Evolutionary conservation across 2,888 invertebrate species (phyloP).

Genomic region (Drosophila phalerata): DNA sequence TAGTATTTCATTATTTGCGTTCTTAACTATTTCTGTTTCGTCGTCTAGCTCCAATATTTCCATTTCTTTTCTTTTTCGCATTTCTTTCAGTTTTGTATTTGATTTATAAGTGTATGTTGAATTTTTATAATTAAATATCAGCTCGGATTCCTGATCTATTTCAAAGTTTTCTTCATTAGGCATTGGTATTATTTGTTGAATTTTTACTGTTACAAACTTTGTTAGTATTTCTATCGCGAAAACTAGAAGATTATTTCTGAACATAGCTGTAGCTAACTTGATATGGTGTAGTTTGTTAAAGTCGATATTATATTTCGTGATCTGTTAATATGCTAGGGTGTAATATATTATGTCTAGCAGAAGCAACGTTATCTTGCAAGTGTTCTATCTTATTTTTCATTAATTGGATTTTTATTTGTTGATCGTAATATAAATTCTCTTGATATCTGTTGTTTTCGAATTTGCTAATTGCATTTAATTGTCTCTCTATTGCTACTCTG

Average conservation of each 20-base stretch:
- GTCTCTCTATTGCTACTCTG: too few relatives aligned
- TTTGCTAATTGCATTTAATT: neutral
- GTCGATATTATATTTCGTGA: neutral
- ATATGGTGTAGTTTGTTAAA: neutral
- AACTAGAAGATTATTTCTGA: neutral
- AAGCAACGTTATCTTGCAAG: neutral
- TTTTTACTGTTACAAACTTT: neutral
- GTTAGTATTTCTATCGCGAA: neutral
- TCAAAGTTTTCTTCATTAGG: neutral
- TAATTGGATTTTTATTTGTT: neutral
- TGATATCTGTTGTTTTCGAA: slow-evolving; percentile 1
- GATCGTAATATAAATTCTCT: neutral
- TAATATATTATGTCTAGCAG: neutral
- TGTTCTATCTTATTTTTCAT: neutral
- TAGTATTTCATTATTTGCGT: neutral
- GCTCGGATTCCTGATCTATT: neutral
- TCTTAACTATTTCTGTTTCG: neutral
- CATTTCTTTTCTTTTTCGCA: neutral
- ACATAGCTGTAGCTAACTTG: neutral
- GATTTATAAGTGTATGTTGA: neutral
- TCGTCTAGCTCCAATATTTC: neutral
- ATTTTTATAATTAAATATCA: neutral
- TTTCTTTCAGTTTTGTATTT: neutral
- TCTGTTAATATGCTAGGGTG: neutral
- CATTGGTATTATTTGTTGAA: neutral